Evolutionary conservation across 2,797 vertebrate species (phyloP), one percentile per base, ranked within the genome.

Genomic region (Schizothorax lantsangensis): DNA sequence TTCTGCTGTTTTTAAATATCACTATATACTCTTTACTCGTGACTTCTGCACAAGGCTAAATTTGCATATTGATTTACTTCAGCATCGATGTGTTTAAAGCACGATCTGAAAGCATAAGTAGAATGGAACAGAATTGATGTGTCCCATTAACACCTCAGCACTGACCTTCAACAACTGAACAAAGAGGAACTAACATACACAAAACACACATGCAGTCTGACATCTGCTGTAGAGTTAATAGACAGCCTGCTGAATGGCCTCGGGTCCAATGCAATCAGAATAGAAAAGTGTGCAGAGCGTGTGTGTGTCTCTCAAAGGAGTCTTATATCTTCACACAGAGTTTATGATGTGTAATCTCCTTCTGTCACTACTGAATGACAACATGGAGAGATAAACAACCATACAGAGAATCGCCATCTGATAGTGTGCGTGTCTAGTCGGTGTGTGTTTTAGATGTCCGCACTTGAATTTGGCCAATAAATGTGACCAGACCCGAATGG

Each of bases 341-440:
- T 73, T 86, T 84, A 82, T 84, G 54, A 81, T 83, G 49, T 88
- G 66, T 87, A 62, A 83, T 78, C 62, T 83, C 68, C 80, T 81
- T 85, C 86, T 85, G 79, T 89, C 68, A 75, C 64, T 81, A 64
- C 38, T 47, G 17, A 66, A 81, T 11, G 15, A 81, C 26, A 81
- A 81, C 59, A 66, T 26, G 17, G 6, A 81, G 10, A 80, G 26
- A 73, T 33, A 73, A 36, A 83, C 23, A 73, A 10, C 54, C 38
- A 26, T 43, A 6, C 45, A 71, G 7, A 68, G 12, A 36, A 71
- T 36, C 1, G 1, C 80, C 30, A 47, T 81, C 40, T 49, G 62
- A 66, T 12, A 68, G 26, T 49, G 26, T 81, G 40, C 30, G 6
- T 68, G 79, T 68, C 62, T 81, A 30, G 43, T 62, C 5, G 7